Base-by-base conservation (phyloP, 1,140 invertebrate species). In the Physella acuta region DNA sequence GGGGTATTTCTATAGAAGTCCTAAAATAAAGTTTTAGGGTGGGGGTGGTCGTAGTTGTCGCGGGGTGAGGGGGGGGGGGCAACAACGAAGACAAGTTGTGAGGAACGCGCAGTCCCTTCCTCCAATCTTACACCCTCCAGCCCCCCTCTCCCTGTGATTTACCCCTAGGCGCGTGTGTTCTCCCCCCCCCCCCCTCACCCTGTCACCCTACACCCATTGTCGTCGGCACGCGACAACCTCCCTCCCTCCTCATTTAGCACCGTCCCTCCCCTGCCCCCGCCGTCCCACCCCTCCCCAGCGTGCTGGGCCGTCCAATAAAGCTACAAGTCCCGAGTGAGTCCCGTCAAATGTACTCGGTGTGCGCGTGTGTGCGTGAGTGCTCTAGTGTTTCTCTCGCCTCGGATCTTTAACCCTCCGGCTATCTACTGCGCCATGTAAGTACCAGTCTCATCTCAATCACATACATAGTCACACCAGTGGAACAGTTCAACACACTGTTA, bases 261-360 rank as follows among this genome's bases (percentile, higher is more conserved):
- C 34, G n/a, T 31, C 60, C 34, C 14, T 17, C 60, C 37, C 60
- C 30, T 3, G 3, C 37, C 37, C 60, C 60, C 37, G 8, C 63
- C 63, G 8, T 14, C 49, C 33, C 52, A 36, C 36, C 52, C 2
- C 33, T 17, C 34, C 49, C 49, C 39, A 36, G 20, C 14, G 14
- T n/a, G 62, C 26, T 24, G 37, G 37, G 33, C 17, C 2, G 20
- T 3, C 62, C 30, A 44, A 64, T 64, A 64, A 64, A 64, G 62
- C 62, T 52, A 64, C 62, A 64, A 64, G 62, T 64, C 14, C 26
- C 20, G 62, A n/a, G 28, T 55, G 8, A 26, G 16, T 24, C 16
- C 24, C 16, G 11, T 16, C 26, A 16, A 8, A 24, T 26, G 39
- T 20, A 11, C 53, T 26, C 24, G 26, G 26, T 8, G 53, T 55